phyloP scores from a whole-genome alignment of 2,113 vertebrate genomes.

The Leiothrix lutea region DNA sequence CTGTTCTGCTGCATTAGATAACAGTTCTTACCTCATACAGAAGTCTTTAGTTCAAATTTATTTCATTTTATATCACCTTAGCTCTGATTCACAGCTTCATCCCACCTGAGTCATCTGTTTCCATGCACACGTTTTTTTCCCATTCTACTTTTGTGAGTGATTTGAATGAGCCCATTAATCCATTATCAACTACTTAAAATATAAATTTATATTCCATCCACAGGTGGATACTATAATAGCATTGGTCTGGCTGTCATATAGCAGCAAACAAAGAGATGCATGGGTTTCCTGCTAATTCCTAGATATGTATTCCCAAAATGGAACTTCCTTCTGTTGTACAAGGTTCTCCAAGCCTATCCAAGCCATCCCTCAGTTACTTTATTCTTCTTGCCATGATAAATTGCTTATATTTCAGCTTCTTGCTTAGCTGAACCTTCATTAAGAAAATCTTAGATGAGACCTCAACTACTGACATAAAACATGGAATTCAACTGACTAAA shows the following conservation, averaged over 20 bases:
- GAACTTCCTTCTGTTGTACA: neutral
- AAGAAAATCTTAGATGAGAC: neutral
- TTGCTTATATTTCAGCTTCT: neutral
- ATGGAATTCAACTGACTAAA: neutral
- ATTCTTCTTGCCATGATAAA: neutral
- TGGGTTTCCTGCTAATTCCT: neutral
- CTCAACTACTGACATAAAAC: neutral
- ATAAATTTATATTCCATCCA: neutral
- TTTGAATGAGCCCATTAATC: neutral
- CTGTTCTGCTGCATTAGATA: neutral
- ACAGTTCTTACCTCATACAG: neutral
- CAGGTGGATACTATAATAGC: neutral
- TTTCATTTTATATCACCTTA: neutral
- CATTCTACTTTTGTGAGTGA: neutral
- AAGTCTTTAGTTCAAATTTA: neutral
- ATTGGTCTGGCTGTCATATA: neutral
- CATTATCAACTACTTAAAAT: neutral
- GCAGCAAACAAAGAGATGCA: neutral
- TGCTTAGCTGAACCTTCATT: neutral
- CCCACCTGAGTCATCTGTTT: neutral
- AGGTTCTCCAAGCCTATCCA: neutral
- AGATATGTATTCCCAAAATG: neutral
- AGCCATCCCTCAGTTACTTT: neutral
- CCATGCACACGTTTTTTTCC: fast-evolving
- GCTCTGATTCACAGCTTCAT: neutral